Evolutionary conservation across 2,113 vertebrate genomes (phyloP).

Genomic region (Cyanoramphus novaezelandiae): DNA sequence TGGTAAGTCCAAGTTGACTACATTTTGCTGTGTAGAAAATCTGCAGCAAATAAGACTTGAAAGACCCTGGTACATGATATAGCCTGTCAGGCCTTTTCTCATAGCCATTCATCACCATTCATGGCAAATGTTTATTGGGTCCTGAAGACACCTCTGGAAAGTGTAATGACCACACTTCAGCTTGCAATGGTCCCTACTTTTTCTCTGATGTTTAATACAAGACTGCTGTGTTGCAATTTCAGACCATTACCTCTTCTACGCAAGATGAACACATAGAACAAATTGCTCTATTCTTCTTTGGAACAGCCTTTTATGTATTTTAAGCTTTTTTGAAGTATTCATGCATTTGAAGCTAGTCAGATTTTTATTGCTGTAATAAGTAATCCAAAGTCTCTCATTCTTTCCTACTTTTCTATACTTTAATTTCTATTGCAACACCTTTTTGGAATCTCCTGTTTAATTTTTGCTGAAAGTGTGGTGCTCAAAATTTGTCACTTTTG

Average conservation of each 20-base stretch:
- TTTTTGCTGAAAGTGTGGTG: not conserved
- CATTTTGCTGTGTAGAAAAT: not conserved
- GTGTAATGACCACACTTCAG: not conserved
- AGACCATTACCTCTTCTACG: not conserved
- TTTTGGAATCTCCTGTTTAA: not conserved
- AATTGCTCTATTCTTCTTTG: not conserved
- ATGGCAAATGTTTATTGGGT: not conserved
- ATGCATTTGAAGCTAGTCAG: not conserved
- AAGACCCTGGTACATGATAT: not conserved
- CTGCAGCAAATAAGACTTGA: not conserved
- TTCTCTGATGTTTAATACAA: not conserved
- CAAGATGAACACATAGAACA: not conserved
- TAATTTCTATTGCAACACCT: not conserved
- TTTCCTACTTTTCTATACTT: not conserved
- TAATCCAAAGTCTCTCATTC: not conserved
- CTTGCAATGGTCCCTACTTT: not conserved
- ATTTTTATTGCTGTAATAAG: not conserved
- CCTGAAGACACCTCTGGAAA: not conserved
- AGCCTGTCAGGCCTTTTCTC: not conserved
- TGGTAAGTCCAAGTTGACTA: not conserved
- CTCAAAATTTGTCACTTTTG: not conserved
- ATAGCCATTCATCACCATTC: not conserved
- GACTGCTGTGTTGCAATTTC: not conserved
- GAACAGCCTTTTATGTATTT: not conserved
- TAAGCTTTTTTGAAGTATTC: not conserved